A percentile compares a stretch with the other conserved stretches of the same genome.
phyloP scores from a whole-genome alignment of 2,113 vertebrate genomes.

The Larimichthys polyactis region DNA sequence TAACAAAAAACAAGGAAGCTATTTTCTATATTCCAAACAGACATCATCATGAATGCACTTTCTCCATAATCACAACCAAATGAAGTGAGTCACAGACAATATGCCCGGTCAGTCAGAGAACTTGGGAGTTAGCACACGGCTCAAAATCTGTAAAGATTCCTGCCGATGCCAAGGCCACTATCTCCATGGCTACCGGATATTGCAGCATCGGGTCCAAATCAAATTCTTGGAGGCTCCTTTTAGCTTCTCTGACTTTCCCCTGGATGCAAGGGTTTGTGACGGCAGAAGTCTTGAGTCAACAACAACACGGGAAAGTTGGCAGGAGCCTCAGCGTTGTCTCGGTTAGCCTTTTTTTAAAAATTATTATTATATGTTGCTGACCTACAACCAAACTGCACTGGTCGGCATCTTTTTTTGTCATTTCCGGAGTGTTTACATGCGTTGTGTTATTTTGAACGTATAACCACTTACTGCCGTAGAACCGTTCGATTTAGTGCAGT shows the following conservation, averaged over 20 bases:
- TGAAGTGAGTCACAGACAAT: constrained; percentile 45
- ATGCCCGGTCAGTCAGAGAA: constrained; percentile 32
- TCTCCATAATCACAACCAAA: constrained; percentile 28
- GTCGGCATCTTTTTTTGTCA: constrained; percentile 1
- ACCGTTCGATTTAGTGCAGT: constrained; percentile 29
- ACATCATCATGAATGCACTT: constrained; percentile 3
- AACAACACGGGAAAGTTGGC: constrained; percentile 38
- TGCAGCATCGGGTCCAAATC: constrained; percentile 66
- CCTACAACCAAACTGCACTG: constrained; percentile 24
- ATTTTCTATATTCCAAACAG: constrained; percentile 14
- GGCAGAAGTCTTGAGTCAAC: constrained; percentile 57
- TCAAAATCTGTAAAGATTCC: constrained; percentile 56
- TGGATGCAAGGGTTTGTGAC: constrained; percentile 29
- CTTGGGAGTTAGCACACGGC: constrained; percentile 27
- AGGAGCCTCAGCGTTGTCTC: constrained; percentile 27
- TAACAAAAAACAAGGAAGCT: constrained; percentile 5
- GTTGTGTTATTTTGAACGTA: constrained; percentile 4
- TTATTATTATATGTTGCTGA: constrained; percentile 31
- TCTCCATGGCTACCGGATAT: constrained; percentile 72
- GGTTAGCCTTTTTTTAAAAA: neutral
- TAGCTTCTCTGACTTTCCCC: constrained; percentile 24
- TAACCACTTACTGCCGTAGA: neutral
- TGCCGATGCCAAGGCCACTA: constrained; percentile 48
- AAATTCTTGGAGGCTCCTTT: constrained; percentile 47
- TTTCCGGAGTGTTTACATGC: neutral